Evolutionary conservation across 2,888 invertebrate species (phyloP), one percentile per base, ranked within the genome.

Genomic region (Mechanitis mazaeus): DNA sequence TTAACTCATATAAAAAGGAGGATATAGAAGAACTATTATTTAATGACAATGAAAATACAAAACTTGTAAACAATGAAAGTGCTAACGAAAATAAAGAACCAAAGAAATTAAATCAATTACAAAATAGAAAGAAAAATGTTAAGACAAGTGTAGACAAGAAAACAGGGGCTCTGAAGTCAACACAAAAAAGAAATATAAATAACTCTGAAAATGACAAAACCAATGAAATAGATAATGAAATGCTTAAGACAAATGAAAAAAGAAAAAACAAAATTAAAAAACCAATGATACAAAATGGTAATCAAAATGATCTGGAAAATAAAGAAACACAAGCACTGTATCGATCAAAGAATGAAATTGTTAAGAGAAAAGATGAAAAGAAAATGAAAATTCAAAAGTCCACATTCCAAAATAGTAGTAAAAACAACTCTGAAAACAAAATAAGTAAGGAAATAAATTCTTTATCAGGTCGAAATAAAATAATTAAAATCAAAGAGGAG

Each of bases 341-440:
- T 20, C 35, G 35, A 55, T 9, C 9, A 42, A 9, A 11, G 42
- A 42, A 42, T 42, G 2, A 42, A 42, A 42, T 9, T 42, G 3
- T 42, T 3, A 42, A 42, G 42, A 42, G 9, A 61, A 72, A 69
- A 68, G 63, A 66, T 31, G 68, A 42, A 42, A 42, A 66, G 47
- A 75, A 78, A 68, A 82, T 83, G 70, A 72, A 80, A 59, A 75
- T 72, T 66, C 58, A 82, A 5, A 81, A 72, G 56, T 69, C 73
- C 50, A 63, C 81, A 55, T 66, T 83, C n/a, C 60, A 75, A 31
- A 70, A 33, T 33, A 2, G 31, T n/a, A 45, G 31, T 33, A 42
- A 45, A 6, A 56, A 31, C 12, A 55, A 55, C 20, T 9, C 38
- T 38, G 55, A 38, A 7, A 35, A 55, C 9, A 38, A 38, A 55